phyloP scores from a whole-genome alignment of 2,888 invertebrate genomes.

The Eumerus sabulonum region DNA sequence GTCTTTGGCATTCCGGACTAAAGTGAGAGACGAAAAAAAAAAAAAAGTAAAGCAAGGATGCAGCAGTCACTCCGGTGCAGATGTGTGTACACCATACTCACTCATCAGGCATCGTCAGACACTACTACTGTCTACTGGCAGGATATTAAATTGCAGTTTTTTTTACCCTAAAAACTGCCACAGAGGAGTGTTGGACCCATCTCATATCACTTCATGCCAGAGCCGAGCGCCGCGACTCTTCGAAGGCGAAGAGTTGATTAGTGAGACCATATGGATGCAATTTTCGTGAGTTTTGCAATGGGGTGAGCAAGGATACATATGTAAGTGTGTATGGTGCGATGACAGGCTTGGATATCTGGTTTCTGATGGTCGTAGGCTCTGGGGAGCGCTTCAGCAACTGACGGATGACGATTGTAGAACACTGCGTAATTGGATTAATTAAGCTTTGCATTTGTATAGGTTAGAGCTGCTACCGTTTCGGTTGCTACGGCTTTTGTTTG shows the following conservation, averaged over 20 bases:
- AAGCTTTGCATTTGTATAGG: conserved; percentile 18
- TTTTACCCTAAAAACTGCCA: background rate
- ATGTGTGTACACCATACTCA: conserved; percentile 25
- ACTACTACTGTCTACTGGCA: conserved; percentile 15
- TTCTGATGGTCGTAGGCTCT: conserved; percentile 5
- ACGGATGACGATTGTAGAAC: conserved; percentile 37
- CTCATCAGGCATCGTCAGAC: no score
- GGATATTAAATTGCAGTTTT: conserved; percentile 67
- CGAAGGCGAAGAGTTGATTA: conserved; percentile 66
- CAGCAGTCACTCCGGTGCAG: conserved; percentile 25
- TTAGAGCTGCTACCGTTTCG: conserved; percentile 15
- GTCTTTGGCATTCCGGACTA: conserved; percentile 40
- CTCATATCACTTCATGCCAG: no score
- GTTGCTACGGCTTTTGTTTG: background rate
- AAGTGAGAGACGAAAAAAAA: conserved; percentile 3
- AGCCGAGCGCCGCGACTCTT: conserved; percentile 19
- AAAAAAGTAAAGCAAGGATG: no score
- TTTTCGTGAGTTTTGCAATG: conserved; percentile 29
- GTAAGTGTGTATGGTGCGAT: conserved; percentile 43
- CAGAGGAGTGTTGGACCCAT: background rate
- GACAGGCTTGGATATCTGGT: conserved; percentile 40
- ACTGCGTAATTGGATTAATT: conserved; percentile 66
- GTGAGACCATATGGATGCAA: conserved; percentile 65
- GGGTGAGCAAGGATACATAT: conserved; percentile 20
- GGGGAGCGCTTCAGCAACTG: background rate